Percentiles rank a stretch among this genome's conserved stretches.
Evolutionary conservation across 2,113 vertebrate genomes (phyloP).

Genomic region (Tautogolabrus adspersus): DNA sequence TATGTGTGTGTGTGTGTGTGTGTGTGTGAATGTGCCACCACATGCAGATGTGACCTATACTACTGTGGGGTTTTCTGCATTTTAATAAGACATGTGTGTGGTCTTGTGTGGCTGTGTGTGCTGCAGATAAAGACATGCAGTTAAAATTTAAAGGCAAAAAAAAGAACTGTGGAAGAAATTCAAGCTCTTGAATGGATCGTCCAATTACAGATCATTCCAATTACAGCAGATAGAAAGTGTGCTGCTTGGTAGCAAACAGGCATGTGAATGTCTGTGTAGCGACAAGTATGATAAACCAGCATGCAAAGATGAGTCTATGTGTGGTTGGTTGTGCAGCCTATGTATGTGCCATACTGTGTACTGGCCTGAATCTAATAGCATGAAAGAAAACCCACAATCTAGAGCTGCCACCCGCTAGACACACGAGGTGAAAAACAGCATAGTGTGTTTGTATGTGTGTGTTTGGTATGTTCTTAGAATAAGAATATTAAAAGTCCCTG

Average conservation of each 20-base stretch:
- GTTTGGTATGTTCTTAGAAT: too few species aligned
- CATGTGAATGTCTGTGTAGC: too few species aligned
- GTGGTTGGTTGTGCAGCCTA: too few species aligned
- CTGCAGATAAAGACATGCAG: not conserved
- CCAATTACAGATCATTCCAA: too few species aligned
- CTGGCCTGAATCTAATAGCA: too few species aligned
- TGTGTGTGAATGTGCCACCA: not conserved
- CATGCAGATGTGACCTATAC: slow-evolving; percentile 32
- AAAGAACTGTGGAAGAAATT: not conserved
- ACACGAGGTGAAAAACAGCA: too few species aligned
- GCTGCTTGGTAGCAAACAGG: not conserved
- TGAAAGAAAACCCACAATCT: too few species aligned
- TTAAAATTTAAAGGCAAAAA: slow-evolving; percentile 5
- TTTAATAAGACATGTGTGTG: slow-evolving; percentile 49
- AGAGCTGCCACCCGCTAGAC: too few species aligned
- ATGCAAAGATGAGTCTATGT: not conserved
- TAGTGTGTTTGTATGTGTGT: not conserved
- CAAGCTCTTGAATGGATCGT: slow-evolving; percentile 5
- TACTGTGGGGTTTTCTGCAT: slow-evolving; percentile 1
- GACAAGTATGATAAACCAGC: not conserved
- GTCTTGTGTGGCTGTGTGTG: slow-evolving; percentile 31
- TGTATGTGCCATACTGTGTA: too few species aligned
- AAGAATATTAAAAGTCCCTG: too few species aligned
- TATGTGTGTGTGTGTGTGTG: not conserved
- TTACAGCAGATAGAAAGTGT: too few species aligned